phyloP scores from a whole-genome alignment of 2,797 vertebrate genomes.

The Centropyge bicolor region DNA sequence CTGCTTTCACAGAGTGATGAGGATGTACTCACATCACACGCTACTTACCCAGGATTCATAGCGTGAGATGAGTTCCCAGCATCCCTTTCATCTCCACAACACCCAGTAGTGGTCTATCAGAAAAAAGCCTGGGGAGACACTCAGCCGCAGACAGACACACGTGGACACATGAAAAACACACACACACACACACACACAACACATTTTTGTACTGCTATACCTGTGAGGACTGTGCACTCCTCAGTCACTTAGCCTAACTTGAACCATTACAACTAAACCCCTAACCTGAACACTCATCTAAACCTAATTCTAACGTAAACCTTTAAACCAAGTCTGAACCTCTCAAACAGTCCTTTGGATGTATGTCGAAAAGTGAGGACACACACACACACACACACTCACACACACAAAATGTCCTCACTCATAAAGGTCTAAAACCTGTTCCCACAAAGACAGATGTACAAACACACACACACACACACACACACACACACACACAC shows the following conservation, averaged over 20 bases:
- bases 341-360: no score
- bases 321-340: no score
- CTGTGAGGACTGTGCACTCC: no score
- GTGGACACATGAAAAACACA: slow-evolving; percentile 44
- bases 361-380: no score
- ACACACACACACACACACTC: slow-evolving; percentile 58
- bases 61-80: slow-evolving; percentile 83
- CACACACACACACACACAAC: slow-evolving; percentile 28
- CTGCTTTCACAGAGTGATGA: slow-evolving; percentile 76
- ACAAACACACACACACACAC: slow-evolving; percentile 43
- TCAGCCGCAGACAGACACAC: slow-evolving; percentile 62
- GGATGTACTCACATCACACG: slow-evolving; percentile 80
- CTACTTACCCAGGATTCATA: slow-evolving; percentile 83
- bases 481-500: not conserved
- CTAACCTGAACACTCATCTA: no score
- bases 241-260: no score
- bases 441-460: no score
- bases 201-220: no score
- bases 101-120: slow-evolving; percentile 76
- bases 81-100: slow-evolving; percentile 83
- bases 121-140: slow-evolving; percentile 68
- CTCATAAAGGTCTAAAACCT: no score
- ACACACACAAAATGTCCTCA: not conserved
- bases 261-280: no score
- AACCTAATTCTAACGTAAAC: no score